Evolutionary conservation across 2,888 invertebrate species (phyloP).

Genomic region (Lasioglossum figueresi): DNA sequence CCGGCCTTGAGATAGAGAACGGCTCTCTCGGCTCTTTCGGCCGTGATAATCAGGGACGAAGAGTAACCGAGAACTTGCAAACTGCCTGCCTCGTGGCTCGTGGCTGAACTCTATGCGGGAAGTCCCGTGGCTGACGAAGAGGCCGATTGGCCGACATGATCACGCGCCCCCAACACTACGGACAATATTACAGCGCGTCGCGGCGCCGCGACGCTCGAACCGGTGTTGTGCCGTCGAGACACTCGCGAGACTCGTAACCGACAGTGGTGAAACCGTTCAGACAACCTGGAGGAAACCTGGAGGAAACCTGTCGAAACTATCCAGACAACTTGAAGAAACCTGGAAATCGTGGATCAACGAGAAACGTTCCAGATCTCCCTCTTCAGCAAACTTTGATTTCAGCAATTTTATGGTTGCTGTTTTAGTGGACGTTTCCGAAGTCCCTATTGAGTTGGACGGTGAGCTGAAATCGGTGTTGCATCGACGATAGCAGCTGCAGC

Average conservation of each 20-base stretch:
- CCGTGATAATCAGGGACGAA: conserved; percentile 14
- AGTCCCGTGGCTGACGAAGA: conserved; percentile 57
- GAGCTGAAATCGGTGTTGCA: neutral
- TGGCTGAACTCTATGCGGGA: conserved; percentile 52
- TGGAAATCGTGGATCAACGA: neutral
- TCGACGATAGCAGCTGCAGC: neutral
- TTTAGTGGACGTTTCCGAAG: neutral
- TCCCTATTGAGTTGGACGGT: neutral
- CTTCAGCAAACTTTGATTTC: neutral
- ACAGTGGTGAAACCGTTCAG: neutral
- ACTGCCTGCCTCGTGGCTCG: conserved; percentile 20
- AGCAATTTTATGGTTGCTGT: neutral
- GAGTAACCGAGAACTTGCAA: conserved; percentile 41
- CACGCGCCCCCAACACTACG: neutral
- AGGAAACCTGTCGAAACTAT: neutral
- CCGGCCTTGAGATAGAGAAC: neutral
- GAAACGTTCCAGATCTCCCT: neutral
- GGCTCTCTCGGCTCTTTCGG: neutral
- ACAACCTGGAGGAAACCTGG: neutral
- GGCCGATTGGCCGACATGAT: conserved; percentile 50
- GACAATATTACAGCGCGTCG: conserved; percentile 47
- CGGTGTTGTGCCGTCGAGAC: conserved; percentile 33
- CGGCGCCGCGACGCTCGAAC: conserved; percentile 30
- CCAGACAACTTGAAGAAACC: neutral
- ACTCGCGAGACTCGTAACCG: conserved; percentile 29